A percentile compares a stretch with the other conserved stretches of the same genome.
phyloP scores from a whole-genome alignment of 2,888 invertebrate genomes.

The Stenichneumon culpator region DNA sequence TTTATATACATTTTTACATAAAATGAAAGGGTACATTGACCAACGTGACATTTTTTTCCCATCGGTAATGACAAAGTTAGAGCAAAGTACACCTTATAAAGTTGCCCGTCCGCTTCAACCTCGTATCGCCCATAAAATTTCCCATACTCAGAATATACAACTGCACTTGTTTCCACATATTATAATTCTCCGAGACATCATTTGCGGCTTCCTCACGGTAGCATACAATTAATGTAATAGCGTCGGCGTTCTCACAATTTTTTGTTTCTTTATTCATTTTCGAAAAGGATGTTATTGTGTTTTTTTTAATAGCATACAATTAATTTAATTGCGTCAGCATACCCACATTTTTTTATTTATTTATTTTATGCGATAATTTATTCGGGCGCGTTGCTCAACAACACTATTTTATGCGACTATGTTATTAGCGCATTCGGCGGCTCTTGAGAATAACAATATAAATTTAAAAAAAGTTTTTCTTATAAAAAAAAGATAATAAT shows the following conservation, averaged over 20 bases:
- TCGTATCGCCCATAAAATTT: neutral
- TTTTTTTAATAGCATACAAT: neutral
- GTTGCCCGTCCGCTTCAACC: neutral
- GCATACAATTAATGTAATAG: neutral
- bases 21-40: no score
- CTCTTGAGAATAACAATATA: no score
- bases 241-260: neutral
- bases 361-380: constrained; percentile 6
- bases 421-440: no score
- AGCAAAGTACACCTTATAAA: neutral
- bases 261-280: neutral
- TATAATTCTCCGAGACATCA: neutral
- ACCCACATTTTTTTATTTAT: neutral
- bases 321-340: neutral
- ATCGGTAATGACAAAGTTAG: neutral
- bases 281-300: neutral
- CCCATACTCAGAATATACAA: neutral
- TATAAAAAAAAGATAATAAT: no score
- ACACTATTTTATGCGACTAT: no score
- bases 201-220: neutral
- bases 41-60: neutral
- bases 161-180: neutral
- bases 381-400: neutral
- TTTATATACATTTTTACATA: no score
- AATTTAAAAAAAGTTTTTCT: no score